These are phyloP conservation scores for Rhynchonycteris naso DNA, from an alignment of 2,797 vertebrate species.

Conservation along the genomic window DNA sequence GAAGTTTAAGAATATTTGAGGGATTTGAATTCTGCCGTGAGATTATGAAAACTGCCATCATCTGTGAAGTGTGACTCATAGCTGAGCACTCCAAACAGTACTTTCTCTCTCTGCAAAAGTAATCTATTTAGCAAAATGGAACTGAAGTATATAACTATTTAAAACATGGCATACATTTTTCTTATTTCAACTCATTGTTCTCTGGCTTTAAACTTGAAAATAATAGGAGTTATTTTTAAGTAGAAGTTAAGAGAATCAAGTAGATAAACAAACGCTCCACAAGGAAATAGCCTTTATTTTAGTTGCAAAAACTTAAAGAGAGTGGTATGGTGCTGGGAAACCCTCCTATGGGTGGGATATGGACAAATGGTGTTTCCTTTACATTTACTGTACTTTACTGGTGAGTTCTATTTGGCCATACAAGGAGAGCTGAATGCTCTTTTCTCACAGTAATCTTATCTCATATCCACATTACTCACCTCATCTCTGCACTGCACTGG, in stretches of 20 bases:
- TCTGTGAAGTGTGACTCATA: slow-evolving; percentile 58
- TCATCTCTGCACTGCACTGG: not conserved
- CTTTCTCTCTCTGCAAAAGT: slow-evolving; percentile 40
- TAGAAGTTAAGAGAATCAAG: not conserved
- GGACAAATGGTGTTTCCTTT: not conserved
- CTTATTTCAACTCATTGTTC: slow-evolving; percentile 1
- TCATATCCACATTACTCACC: not conserved
- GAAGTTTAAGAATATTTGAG: slow-evolving; percentile 50
- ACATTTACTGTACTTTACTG: not conserved
- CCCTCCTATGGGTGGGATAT: not conserved
- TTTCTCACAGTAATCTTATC: not conserved
- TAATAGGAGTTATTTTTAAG: not conserved
- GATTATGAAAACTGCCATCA: slow-evolving; percentile 52
- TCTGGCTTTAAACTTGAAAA: not conserved
- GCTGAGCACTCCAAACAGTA: not conserved
- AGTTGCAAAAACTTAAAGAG: not conserved
- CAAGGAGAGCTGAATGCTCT: not conserved
- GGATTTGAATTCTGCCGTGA: slow-evolving; percentile 36
- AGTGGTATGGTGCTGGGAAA: not conserved
- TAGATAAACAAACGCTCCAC: not conserved
- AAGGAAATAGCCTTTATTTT: not conserved
- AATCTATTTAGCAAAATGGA: slow-evolving; percentile 43
- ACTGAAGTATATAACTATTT: slow-evolving; percentile 2
- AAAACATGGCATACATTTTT: not conserved
- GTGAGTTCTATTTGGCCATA: not conserved